Conservation (phyloP, 2,888 invertebrate species). For the Dasysyrphus tricinctus region DNA sequence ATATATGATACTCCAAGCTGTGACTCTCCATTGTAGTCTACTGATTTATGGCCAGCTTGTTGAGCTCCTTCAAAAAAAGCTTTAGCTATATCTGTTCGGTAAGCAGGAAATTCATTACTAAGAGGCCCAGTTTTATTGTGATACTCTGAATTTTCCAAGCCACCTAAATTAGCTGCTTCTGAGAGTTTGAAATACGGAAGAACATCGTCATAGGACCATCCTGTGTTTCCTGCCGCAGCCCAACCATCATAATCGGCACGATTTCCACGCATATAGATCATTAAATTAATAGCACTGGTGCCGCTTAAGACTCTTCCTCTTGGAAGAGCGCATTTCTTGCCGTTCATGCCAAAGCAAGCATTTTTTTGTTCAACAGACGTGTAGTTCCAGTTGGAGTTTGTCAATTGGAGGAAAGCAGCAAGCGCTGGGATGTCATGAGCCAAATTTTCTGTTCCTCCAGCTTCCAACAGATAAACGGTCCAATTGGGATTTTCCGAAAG, state of each 20-base stretch:
- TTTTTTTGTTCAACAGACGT: slow-evolving; percentile 86
- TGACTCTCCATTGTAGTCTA: slow-evolving; percentile 86
- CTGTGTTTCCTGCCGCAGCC: slow-evolving; percentile 87
- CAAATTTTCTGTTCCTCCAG: slow-evolving; percentile 80
- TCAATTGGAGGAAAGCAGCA: slow-evolving; percentile 64
- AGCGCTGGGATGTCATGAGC: slow-evolving; percentile 5
- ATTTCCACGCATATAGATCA: slow-evolving; percentile 88
- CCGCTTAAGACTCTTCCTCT: slow-evolving; percentile 86
- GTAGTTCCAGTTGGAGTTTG: slow-evolving; percentile 87
- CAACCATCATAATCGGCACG: slow-evolving; percentile 87
- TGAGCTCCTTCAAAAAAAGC: slow-evolving; percentile 86
- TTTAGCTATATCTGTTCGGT: slow-evolving; percentile 84
- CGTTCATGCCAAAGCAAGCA: slow-evolving; percentile 84
- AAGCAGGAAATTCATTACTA: slow-evolving; percentile 84
- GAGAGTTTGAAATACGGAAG: slow-evolving; percentile 85
- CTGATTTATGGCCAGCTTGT: slow-evolving; percentile 85
- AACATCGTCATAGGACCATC: slow-evolving; percentile 87
- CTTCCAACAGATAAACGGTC: slow-evolving; percentile 84
- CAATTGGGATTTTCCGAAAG: slow-evolving; percentile 83
- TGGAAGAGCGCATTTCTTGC: slow-evolving; percentile 81
- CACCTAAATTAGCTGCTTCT: slow-evolving; percentile 84
- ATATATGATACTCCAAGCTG: slow-evolving; percentile 85
- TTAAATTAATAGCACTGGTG: slow-evolving; percentile 85
- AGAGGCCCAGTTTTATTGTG: slow-evolving; percentile 86
- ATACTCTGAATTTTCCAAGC: slow-evolving; percentile 83